phyloP scores from a whole-genome alignment of 2,888 invertebrate species.

The Diploptera punctata region DNA sequence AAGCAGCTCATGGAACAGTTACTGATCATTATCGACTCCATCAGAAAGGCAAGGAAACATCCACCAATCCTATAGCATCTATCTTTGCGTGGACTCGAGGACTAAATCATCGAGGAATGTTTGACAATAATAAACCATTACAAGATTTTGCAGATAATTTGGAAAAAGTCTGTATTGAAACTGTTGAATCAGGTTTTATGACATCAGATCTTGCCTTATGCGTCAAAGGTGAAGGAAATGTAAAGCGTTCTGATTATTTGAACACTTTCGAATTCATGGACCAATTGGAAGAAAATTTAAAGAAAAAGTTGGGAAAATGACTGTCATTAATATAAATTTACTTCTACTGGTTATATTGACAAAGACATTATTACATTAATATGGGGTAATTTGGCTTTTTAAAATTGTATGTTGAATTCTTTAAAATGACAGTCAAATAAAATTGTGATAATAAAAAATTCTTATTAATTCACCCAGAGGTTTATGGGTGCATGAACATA shows the following conservation, averaged over 20 bases:
- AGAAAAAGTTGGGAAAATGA: constrained; percentile 66
- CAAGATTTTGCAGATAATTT: constrained; percentile 83
- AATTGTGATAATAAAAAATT: too few species aligned
- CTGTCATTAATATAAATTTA: too few species aligned
- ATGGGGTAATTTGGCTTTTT: too few species aligned
- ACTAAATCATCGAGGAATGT: constrained; percentile 89
- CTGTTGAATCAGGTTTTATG: constrained; percentile 94
- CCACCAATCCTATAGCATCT: constrained; percentile 98
- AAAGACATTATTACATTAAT: too few species aligned
- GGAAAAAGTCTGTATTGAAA: constrained; percentile 91
- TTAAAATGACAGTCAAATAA: too few species aligned
- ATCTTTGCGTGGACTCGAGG: constrained; percentile 99
- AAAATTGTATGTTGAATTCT: too few species aligned
- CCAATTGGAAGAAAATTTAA: constrained; percentile 90
- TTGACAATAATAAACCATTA: constrained; percentile 83
- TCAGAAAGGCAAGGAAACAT: constrained; percentile 96
- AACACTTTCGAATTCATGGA: constrained; percentile 98
- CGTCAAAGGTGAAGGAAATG: constrained; percentile 89
- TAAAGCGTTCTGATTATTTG: constrained; percentile 81
- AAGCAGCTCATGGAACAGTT: constrained; percentile 98
- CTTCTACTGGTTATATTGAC: background rate
- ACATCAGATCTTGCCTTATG: constrained; percentile 99
- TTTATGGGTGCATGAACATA: too few species aligned
- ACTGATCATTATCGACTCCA: constrained; percentile 90
- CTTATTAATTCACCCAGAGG: too few species aligned